Conservation (phyloP, 2,113 vertebrate genomes). For the Grantiella picta region DNA sequence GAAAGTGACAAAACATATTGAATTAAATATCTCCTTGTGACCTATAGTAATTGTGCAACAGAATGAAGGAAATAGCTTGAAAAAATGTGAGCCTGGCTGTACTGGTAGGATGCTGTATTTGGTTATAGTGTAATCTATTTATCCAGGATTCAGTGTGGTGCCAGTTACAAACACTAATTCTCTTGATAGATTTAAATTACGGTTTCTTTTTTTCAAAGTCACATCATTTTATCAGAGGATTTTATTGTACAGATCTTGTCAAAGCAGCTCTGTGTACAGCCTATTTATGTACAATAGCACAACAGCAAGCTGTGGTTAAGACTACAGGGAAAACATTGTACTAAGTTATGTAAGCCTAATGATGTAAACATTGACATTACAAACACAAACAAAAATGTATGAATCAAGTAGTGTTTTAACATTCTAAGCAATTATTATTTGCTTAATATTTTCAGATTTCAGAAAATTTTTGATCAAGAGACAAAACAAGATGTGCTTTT, state of each 20-base stretch:
- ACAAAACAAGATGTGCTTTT: constrained; percentile 90
- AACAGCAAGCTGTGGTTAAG: constrained; percentile 51
- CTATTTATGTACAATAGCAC: constrained; percentile 63
- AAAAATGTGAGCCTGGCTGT: constrained; percentile 5
- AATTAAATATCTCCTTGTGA: not conserved
- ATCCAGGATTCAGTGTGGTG: constrained; percentile 58
- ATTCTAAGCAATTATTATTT: constrained; percentile 50
- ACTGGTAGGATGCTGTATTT: constrained; percentile 50
- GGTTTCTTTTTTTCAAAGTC: constrained; percentile 55
- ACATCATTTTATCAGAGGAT: constrained; percentile 68
- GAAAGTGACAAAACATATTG: not conserved
- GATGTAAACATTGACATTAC: constrained; percentile 65
- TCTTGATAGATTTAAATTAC: constrained; percentile 62
- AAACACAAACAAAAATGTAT: constrained; percentile 55
- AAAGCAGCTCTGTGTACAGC: constrained; percentile 73
- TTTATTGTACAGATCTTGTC: constrained; percentile 74
- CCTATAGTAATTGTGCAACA: not conserved
- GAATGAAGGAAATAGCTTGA: not conserved
- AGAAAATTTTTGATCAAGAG: constrained; percentile 90
- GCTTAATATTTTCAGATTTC: constrained; percentile 85
- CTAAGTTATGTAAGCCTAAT: constrained; percentile 67
- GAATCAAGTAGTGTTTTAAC: constrained; percentile 63
- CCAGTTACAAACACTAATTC: constrained; percentile 65
- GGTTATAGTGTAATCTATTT: constrained; percentile 59
- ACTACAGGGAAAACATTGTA: constrained; percentile 74